Evolutionary conservation across 1,140 invertebrate species (phyloP), one percentile per base, ranked within the genome.

Genomic region (Leucophenga varia): DNA sequence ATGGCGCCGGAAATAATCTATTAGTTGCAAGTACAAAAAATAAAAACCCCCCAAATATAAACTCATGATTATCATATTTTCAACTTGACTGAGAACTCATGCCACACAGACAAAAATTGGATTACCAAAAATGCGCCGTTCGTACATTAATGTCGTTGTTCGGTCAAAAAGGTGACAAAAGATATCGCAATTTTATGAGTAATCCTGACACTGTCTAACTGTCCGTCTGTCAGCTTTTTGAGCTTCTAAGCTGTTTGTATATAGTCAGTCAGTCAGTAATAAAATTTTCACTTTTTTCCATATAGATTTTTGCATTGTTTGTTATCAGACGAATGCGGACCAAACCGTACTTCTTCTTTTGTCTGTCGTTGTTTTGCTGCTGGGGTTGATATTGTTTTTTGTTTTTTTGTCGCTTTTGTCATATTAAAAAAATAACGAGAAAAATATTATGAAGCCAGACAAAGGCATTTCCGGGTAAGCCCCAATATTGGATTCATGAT

Each of bases 131-230:
- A 35, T n/a, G n/a, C n/a, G n/a, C n/a, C n/a, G n/a, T n/a, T n/a
- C n/a, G n/a, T n/a, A n/a, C n/a, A n/a, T n/a, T n/a, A n/a, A n/a
- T n/a, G n/a, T n/a, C n/a, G n/a, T n/a, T n/a, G n/a, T n/a, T n/a
- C n/a, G n/a, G n/a, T n/a, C 32, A 35, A 35, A 64, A 65, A 70
- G 65, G 65, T 70, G 65, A 70, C 65, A 65, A 70, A 63, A 70
- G 64, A 64, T 57, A 70, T 69, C 54, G 50, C 61, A 65, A 65
- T 70, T 70, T 70, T 70, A 65, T 70, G 65, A 61, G 59, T 65
- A 59, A 70, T 70, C 56, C 65, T 48, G 56, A 69, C 65, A 64
- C 65, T 64, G 32, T n/a, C 7, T 34, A 14, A 10, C 32, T 34
- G 32, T 34, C 32, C 8, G 12, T 34, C 32, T 4, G 32, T 34